phyloP scores from a whole-genome alignment of 2,888 invertebrate species.

The Acrocyrtus sp. region DNA sequence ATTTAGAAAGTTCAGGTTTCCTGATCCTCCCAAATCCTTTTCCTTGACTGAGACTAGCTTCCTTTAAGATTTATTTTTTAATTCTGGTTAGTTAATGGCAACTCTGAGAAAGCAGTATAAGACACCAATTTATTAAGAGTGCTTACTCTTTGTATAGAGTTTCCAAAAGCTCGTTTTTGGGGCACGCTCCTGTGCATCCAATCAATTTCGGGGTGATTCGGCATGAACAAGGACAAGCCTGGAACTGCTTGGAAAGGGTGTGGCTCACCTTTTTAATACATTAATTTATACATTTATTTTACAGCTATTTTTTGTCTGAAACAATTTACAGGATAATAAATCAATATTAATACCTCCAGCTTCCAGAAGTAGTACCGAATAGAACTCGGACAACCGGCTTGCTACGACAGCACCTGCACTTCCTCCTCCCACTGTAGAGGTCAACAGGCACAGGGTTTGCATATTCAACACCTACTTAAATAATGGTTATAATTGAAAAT shows the following conservation, averaged over 20 bases:
- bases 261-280: too few species aligned
- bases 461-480: too few species aligned
- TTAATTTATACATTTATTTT: too few species aligned
- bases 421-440: constrained; percentile 30
- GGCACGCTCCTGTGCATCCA: constrained; percentile 65
- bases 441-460: too few species aligned
- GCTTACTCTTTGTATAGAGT: constrained; percentile 21
- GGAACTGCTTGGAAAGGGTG: constrained; percentile 65
- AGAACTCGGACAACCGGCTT: constrained; percentile 22
- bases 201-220: constrained; percentile 66
- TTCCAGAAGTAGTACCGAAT: constrained; percentile 67
- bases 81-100: too few species aligned
- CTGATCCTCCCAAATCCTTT: constrained; percentile 44
- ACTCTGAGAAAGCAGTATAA: background rate
- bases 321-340: too few species aligned
- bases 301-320: too few species aligned
- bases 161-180: constrained; percentile 30
- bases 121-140: background rate
- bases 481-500: too few species aligned
- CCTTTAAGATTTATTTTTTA: background rate
- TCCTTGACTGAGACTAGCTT: constrained; percentile 34
- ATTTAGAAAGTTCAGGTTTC: constrained; percentile 42
- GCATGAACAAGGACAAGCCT: constrained; percentile 66
- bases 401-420: constrained; percentile 33
- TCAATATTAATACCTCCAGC: constrained; percentile 68